Conservation (phyloP, 1,140 invertebrate species). For the Cydia splendana region DNA sequence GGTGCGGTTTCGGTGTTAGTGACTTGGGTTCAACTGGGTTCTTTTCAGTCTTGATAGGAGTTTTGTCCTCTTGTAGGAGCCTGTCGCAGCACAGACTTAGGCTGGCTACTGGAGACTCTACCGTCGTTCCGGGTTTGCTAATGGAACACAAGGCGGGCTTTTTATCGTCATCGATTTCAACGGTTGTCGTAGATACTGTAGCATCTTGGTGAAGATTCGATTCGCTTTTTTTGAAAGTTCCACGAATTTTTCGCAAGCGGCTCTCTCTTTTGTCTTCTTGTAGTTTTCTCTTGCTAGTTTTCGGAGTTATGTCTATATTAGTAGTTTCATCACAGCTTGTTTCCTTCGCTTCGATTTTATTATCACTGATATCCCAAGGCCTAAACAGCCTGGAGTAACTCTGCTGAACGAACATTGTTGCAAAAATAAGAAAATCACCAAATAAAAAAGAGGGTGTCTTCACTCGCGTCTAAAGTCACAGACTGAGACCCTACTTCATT, state of each 20-base stretch:
- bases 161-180: slow-evolving; percentile 56
- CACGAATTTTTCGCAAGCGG: slow-evolving; percentile 72
- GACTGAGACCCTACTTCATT: slow-evolving; percentile 72
- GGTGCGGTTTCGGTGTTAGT: background rate
- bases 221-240: slow-evolving; percentile 60
- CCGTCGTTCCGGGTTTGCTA: slow-evolving; percentile 21
- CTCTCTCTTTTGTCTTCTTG: slow-evolving; percentile 63
- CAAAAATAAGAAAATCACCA: slow-evolving; percentile 36
- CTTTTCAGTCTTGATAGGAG: slow-evolving; percentile 40
- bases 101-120: slow-evolving; percentile 61
- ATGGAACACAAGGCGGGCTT: slow-evolving; percentile 36
- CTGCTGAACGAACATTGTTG: slow-evolving; percentile 62
- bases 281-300: slow-evolving; percentile 53
- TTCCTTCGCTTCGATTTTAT: slow-evolving; percentile 41
- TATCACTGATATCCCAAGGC: slow-evolving; percentile 75
- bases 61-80: slow-evolving; percentile 54
- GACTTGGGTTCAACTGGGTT: slow-evolving; percentile 39
- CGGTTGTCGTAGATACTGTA: slow-evolving; percentile 79
- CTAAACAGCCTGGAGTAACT: slow-evolving; percentile 72
- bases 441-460: slow-evolving; percentile 43
- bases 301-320: slow-evolving; percentile 35
- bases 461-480: slow-evolving; percentile 56
- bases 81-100: slow-evolving; percentile 66
- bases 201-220: slow-evolving; percentile 73
- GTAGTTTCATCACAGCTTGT: slow-evolving; percentile 45